Evolutionary conservation across 2,888 invertebrate species (phyloP).

Genomic region (Luperina nickerlii): DNA sequence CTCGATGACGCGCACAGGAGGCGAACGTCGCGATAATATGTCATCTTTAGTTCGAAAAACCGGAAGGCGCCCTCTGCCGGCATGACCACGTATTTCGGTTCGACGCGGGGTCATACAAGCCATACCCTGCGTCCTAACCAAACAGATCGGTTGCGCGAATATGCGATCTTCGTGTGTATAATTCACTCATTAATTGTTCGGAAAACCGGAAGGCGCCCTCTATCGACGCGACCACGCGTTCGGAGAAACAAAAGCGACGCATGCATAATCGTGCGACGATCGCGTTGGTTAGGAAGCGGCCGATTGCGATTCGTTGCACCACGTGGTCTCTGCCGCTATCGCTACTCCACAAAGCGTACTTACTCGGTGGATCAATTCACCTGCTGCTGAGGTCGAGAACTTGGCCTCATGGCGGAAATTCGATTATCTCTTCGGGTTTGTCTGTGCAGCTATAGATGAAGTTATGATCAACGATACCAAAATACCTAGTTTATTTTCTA

Average conservation of each 20-base stretch:
- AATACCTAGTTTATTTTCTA: neutral
- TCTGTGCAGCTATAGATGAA: neutral
- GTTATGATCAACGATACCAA: neutral
- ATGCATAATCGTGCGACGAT: neutral
- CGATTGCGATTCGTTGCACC: neutral
- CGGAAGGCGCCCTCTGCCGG: neutral
- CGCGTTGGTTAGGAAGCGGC: neutral
- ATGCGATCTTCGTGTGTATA: neutral
- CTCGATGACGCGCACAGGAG: neutral
- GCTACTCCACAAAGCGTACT: neutral
- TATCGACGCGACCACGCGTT: neutral
- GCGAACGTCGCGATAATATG: neutral
- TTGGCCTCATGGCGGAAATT: neutral
- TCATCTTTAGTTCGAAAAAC: neutral
- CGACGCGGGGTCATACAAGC: neutral
- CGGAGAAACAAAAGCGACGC: neutral
- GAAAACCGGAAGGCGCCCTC: too few species aligned
- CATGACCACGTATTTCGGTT: neutral
- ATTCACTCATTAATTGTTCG: neutral
- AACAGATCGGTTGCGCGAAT: neutral
- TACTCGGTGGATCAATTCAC: neutral
- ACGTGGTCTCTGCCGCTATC: neutral
- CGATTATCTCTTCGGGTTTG: neutral
- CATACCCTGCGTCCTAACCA: neutral
- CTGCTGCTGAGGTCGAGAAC: neutral